phyloP scores from a whole-genome alignment of 2,113 vertebrate genomes.

The Heloderma charlesbogerti region DNA sequence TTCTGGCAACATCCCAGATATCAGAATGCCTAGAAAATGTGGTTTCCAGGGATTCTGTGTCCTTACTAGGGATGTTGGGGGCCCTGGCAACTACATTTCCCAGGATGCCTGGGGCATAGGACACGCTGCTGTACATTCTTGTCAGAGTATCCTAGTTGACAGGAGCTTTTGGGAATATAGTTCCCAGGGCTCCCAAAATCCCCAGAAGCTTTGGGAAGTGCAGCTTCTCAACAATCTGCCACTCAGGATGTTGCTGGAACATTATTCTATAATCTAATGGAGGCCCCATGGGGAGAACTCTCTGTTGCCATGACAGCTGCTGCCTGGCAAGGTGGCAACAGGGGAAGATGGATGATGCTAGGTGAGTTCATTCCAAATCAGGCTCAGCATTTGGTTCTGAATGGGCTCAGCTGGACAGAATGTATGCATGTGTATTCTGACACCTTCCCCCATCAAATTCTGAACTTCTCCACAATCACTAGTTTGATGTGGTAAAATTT shows the following conservation, averaged over 20 bases:
- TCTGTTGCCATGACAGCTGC: not conserved
- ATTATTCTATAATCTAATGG: too few species aligned
- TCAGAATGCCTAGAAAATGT: not conserved
- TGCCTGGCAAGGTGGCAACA: not conserved
- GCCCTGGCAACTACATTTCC: not conserved
- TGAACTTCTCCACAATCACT: not conserved
- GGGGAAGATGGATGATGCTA: not conserved
- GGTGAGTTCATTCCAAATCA: not conserved
- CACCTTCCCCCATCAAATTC: too few species aligned
- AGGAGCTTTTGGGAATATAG: not conserved
- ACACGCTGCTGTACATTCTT: not conserved
- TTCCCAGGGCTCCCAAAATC: not conserved
- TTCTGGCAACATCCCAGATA: not conserved
- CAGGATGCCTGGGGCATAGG: not conserved
- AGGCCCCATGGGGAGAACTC: too few species aligned
- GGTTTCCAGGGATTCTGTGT: too few species aligned
- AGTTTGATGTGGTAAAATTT: not conserved
- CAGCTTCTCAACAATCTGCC: not conserved
- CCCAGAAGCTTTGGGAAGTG: not conserved
- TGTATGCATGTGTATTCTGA: not conserved
- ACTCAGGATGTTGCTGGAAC: too few species aligned
- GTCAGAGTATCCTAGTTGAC: not conserved
- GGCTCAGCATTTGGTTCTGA: not conserved
- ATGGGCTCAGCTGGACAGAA: not conserved
- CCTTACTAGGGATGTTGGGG: not conserved